Evolutionary conservation across 2,797 vertebrate species (phyloP), one percentile per base, ranked within the genome.

Genomic region (Hydrophis major): DNA sequence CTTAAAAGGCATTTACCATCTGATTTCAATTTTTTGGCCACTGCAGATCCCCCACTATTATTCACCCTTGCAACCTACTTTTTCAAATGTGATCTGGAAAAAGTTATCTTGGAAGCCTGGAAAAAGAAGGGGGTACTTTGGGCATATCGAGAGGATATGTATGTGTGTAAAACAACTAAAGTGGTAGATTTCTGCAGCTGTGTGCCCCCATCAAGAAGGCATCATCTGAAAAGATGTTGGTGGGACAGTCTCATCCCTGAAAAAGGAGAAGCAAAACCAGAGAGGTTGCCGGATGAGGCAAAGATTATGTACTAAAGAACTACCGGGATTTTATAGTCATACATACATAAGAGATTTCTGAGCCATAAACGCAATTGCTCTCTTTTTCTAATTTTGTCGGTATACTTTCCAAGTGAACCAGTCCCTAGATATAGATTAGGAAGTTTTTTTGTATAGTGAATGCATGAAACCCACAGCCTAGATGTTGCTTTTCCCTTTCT

Each of bases 81-180:
- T 93, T 95, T 92, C 94, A 90, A 11, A 53, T 90, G 78, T 47
- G 47, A 87, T 87, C 78, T n/a, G 42, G 47, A 57, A 42, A 83
- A 20, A n/a, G 59, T 37, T 37, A 22, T 6, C 55, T 74, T 88
- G 63, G 87, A 74, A 59, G 14, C 22, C 16, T 74, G 42, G n/a
- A 22, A 89, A 89, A 57, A 18, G 12, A 42, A 18, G 11, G 1
- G 28, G 5, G 61, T 32, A 16, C 13, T 16, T n/a, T 32, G 63
- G 28, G 28, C 28, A 6, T 66, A 66, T 14, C 0, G 2, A n/a
- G 28, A 66, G 63, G 63, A 32, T 32, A 69, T 69, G 63, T 32
- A 69, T 69, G n/a, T 32, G 63, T 32, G 63, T 69, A 32, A 69
- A 69, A 69, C 13, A 69, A 32, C 13, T 16, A 28, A 63, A 27